Evolutionary conservation across 2,888 invertebrate species (phyloP).

Genomic region (Cryptus armator): DNA sequence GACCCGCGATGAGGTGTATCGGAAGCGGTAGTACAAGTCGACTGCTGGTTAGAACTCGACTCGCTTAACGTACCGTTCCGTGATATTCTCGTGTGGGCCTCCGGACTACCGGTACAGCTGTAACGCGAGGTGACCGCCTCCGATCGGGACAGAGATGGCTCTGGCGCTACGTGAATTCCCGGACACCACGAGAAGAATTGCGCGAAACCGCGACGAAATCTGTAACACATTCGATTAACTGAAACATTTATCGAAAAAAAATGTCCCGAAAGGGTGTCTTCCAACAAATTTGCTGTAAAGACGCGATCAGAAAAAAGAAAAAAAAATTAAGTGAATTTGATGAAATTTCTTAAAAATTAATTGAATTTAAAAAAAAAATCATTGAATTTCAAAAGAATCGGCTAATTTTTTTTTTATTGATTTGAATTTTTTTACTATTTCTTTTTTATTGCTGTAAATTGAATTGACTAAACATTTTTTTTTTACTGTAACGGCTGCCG

Average conservation of each 20-base stretch:
- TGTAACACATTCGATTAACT: slow-evolving; percentile 81
- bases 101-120: slow-evolving; percentile 92
- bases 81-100: slow-evolving; percentile 89
- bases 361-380: too few species aligned
- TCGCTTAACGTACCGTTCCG: slow-evolving; percentile 88
- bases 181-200: slow-evolving; percentile 96
- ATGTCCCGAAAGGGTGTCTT: too few species aligned
- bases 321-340: too few species aligned
- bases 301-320: too few species aligned
- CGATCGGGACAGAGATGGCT: slow-evolving; percentile 89
- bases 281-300: too few species aligned
- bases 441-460: too few species aligned
- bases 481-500: too few species aligned
- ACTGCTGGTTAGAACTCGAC: slow-evolving; percentile 75
- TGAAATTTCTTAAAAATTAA: too few species aligned
- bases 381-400: too few species aligned
- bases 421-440: too few species aligned
- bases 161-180: slow-evolving; percentile 90
- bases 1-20: slow-evolving; percentile 76
- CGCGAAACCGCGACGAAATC: slow-evolving; percentile 97
- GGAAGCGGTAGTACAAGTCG: slow-evolving; percentile 75
- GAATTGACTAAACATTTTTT: too few species aligned
- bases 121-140: slow-evolving; percentile 92
- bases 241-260: neutral
- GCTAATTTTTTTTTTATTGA: too few species aligned